Base-by-base conservation (phyloP, 2,888 invertebrate species). In the Ennomos fuscantarius region DNA sequence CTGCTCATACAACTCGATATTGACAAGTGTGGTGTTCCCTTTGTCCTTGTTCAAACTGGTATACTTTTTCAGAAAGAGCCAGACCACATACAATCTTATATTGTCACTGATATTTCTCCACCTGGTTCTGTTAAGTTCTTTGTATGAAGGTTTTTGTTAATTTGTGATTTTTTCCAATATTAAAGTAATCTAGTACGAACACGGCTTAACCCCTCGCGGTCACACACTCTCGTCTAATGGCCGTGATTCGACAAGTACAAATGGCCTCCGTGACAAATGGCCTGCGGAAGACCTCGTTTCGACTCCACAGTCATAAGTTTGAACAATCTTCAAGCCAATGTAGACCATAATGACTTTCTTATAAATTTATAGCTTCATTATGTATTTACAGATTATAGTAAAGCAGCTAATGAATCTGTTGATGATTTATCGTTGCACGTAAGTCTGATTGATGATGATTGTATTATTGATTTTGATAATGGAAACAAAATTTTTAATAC, bases 231-330 rank as follows among this genome's bases (percentile, higher is more conserved):
- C 84, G 79, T 89, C 89, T 92, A 92, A 92, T 92, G 92, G 91
- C 87, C 84, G 90, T 90, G 92, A 92, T 92, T 92, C 92, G 92
- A 92, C 93, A 92, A 91, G 92, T 92, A 93, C 92, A 93, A 93
- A 93, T 92, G 92, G 91, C 87, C 79, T 74, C 82, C 73, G 88
- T 93, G 93, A 93, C 92, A 93, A 93, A 93, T 92, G 89, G 89
- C 81, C 81, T 81, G 83, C 81, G 84, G 89, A 86, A 89, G 89
- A 87, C 86, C 88, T 83, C 80, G 78, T 79, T 81, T 84, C 81
- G 80, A 79, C 73, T 80, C 76, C 68, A 66, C 70, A 73, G 81
- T 77, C 85, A 85, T 87, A 88, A 87, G 83, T 87, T 86, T 86
- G 81, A 76, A 76, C 74, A 78, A 69, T 65, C 74, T 73, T 78